Evolutionary conservation across 2,113 vertebrate species (phyloP).

Genomic region (Sapayoa aenigma): DNA sequence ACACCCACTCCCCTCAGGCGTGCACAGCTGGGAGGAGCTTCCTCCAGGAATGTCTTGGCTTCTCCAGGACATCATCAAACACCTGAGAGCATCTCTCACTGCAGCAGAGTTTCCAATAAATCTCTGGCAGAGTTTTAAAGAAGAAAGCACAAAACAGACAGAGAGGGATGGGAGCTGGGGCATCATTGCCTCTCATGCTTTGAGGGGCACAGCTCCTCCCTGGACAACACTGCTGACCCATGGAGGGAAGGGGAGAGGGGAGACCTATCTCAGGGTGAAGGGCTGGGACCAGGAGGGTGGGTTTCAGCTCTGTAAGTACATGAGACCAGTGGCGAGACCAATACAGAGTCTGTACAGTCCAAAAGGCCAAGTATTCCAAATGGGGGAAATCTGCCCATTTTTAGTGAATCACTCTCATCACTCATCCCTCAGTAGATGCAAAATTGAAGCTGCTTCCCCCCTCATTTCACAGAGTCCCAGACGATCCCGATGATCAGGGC

Average conservation of each 20-base stretch:
- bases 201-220: neutral
- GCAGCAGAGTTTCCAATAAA: neutral
- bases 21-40: neutral
- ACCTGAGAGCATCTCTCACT: accelerated
- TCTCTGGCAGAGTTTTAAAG: accelerated
- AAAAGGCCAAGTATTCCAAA: accelerated
- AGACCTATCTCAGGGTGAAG: neutral
- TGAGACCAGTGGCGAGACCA: neutral
- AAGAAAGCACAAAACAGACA: accelerated
- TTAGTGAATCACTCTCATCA: accelerated
- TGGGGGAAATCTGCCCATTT: neutral
- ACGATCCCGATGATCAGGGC: accelerated
- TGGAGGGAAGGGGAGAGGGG: accelerated
- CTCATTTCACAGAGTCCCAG: neutral
- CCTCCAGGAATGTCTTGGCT: accelerated
- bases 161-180: neutral
- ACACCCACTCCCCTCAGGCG: neutral
- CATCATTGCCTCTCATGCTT: accelerated
- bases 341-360: accelerated
- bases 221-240: accelerated
- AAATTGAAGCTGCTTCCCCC: accelerated
- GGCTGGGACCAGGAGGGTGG: neutral
- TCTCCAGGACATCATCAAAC: neutral
- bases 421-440: accelerated
- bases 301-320: neutral